Base-by-base conservation (phyloP, 2,888 invertebrate species). In the Rhagium mordax region DNA sequence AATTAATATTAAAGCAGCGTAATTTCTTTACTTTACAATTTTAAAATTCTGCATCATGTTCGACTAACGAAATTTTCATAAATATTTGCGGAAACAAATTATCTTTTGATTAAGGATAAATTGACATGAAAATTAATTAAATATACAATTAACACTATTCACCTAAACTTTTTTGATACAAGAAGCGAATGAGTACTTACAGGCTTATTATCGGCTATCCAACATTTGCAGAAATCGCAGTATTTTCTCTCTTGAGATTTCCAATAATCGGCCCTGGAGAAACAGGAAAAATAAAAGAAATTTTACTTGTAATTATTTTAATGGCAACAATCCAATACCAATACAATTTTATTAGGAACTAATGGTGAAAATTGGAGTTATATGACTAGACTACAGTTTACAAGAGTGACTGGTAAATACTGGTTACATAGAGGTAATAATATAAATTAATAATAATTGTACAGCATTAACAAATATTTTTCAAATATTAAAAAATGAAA, bases 151-250 rank as follows among this genome's bases (percentile, higher is more conserved):
- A 41, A 10, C 41, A 2, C 2, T 41, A 3, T 41, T 8, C 10
- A 13, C n/a, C 41, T 13, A 41, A 13, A 2, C 2, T 13, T 53
- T 53, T 4, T 53, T 21, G n/a, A 53, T 21, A 20, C 6, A n/a
- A 2, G 13, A 57, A 16, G 15, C 33, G 7, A 33, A 18, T 27
- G n/a, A 48, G 70, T 72, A 89, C 91, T 91, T 89, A 94, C 94
- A 67, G 97, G 95, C 91, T 96, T 97, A 86, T 99, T 99, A 88
- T 98, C 98, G 68, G 98, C 96, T 83, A 98, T 95, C 98, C 98
- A 99, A 86, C 98, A 98, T 88, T 98, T 98, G 89, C 99, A 99
- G 88, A 97, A 97, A 81, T 98, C 98, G 86, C 99, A 99, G 87
- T 94, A 98, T 87, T 98, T 98, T 76, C 96, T 93, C 0, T 96